A percentile compares a stretch with the other conserved stretches of the same genome.
phyloP scores from a whole-genome alignment of 2,113 vertebrate species.

The Mola mola region DNA sequence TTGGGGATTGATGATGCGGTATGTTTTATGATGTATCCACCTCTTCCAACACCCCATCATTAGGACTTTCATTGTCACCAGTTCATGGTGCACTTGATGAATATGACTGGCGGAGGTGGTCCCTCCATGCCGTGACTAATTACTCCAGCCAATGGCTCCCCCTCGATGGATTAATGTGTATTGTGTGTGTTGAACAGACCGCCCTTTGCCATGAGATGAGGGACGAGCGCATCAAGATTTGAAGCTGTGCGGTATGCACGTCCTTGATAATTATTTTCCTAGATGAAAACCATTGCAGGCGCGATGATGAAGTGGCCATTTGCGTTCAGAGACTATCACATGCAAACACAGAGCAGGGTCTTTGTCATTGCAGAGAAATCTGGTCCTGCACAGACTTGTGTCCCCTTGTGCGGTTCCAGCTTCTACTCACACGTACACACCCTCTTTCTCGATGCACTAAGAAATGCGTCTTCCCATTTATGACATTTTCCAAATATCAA shows the following conservation, averaged over 20 bases:
- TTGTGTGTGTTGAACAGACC: slow-evolving; percentile 84
- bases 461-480: slow-evolving; percentile 1
- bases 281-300: slow-evolving; percentile 92
- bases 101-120: slow-evolving; percentile 87
- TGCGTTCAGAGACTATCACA: slow-evolving; percentile 87
- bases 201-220: slow-evolving; percentile 60
- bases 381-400: slow-evolving; percentile 53
- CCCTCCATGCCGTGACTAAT: slow-evolving; percentile 89
- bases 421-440: slow-evolving; percentile 9
- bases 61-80: slow-evolving; percentile 87
- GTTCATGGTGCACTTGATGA: slow-evolving; percentile 81
- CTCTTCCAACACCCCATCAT: slow-evolving; percentile 87
- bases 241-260: slow-evolving; percentile 85
- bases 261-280: slow-evolving; percentile 98
- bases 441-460: neutral
- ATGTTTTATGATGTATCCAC: slow-evolving; percentile 54
- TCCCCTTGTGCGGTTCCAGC: slow-evolving; percentile 31
- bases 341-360: slow-evolving; percentile 78
- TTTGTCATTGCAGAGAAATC: slow-evolving; percentile 82
- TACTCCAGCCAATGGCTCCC: slow-evolving; percentile 86
- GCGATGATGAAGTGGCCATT: slow-evolving; percentile 96
- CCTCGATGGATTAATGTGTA: slow-evolving; percentile 90
- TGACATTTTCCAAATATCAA: neutral
- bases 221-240: slow-evolving; percentile 82
- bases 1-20: slow-evolving; percentile 74